Base-by-base conservation (phyloP, 2,113 vertebrate species). In the Esox niger region DNA sequence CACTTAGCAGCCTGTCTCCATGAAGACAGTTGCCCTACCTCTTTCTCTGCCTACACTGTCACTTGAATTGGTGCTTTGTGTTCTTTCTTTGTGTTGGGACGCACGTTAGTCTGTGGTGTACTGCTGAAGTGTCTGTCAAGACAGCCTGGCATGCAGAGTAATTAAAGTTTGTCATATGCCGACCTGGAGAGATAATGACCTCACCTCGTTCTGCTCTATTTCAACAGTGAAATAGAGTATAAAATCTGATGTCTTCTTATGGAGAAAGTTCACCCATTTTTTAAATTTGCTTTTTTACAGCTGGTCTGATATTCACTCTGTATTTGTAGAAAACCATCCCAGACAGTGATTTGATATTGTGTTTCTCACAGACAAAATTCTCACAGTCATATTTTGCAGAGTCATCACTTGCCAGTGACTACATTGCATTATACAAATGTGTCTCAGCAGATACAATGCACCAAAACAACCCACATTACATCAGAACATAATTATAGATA, bases 11-110 rank as follows among this genome's bases (percentile, higher is more conserved):
- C 49, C 69, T 30, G 43, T 70, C 4, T 54, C 75, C 56, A 62
- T 85, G 81, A 76, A 79, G 77, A 77, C 75, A 76, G 74, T 58
- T 1, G 20, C 32, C 69, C 47, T 52, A 17, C 73, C 33, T 56
- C 31, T 52, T n/a, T 74, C 33, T 56, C 31, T 56, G 63, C 77
- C 65, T 77, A 74, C 79, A 79, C 76, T 81, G 62, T 47, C 25
- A 62, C 4, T 8, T 29, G 67, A 31, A 52, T 47, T 54, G 43
- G 30, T 64, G 67, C 25, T 74, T 49, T 49, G 11, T 9, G 6
- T n/a, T 23, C 23, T 9, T n/a, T n/a, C n/a, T n/a, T n/a, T 55
- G 52, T 55, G 29, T 59, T 15, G 27, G 17, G 6, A 59, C n/a
- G 17, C 17, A 30, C 15, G 29, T 55, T 68, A 71, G 64, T 74